Evolutionary conservation across 2,797 vertebrate species (phyloP), one percentile per base, ranked within the genome.

Genomic region (Thunnus albacares): DNA sequence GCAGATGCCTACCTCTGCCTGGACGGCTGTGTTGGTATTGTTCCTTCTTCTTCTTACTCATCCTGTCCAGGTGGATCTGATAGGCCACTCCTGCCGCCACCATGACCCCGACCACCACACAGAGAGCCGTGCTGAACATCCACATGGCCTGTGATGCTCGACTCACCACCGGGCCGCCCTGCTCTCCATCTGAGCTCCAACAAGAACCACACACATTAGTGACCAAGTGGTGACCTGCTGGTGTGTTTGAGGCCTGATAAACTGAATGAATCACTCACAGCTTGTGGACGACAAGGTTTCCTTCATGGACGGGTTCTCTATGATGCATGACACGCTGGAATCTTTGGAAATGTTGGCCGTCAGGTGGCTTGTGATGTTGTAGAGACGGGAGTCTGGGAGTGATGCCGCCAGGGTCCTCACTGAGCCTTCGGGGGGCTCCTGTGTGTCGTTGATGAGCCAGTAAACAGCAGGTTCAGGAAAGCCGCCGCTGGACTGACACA

Each of bases 31-130:
- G 5, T 2, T 74, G 35, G 33, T 17, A 76, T 15, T 81, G 84
- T 0, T 77, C 18, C 45, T 87, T 86, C 75, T 73, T 89, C 86
- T 18, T 87, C 83, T 88, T 91, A 15, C 68, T 88, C 1, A 80
- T 20, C n/a, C 81, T 71, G 85, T 94, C 94, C 89, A 93, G 84
- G 71, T 93, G 91, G 35, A 93, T 91, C 88, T 96, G 95, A 63
- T 94, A 94, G 12, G 0, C 45, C 49, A 95, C 43, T 1, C 78
- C 92, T 0, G 24, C 58, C 0, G 75, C 6, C 73, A 96, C 95
- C 92, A 95, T 73, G 57, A 85, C 3, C 1, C 87, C 91, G 0
- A 95, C 92, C 55, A 89, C 79, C 64, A 89, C 89, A 15, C 91
- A 92, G 7, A 96, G 90, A 3, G 1, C 91, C 0, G 88, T 85